A percentile compares a stretch with the other conserved stretches of the same genome.
These are phyloP conservation scores for Gavia stellata DNA, from an alignment of 2,113 vertebrate species.

Conservation along the genomic window DNA sequence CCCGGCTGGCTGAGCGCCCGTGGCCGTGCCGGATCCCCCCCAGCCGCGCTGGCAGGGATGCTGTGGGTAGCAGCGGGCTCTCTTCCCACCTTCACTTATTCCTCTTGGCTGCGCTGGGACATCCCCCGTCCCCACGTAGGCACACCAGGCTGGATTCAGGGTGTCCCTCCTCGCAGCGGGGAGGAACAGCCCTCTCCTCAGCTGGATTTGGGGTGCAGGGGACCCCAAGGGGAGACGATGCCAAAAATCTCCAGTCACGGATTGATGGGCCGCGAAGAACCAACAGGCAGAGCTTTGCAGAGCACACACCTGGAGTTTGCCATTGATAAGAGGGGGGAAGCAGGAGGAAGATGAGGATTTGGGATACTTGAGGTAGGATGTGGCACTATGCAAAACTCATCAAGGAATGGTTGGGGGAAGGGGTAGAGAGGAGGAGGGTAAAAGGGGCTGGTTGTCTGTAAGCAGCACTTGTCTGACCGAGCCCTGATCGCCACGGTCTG, in stretches of 20 bases:
- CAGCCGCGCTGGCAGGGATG: neutral
- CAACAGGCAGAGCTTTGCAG: neutral
- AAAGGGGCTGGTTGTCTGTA: neutral
- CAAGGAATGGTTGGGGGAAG: neutral
- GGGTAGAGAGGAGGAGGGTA: neutral
- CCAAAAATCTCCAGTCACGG: neutral
- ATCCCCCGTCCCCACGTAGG: neutral
- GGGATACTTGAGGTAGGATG: neutral
- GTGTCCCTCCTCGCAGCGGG: neutral
- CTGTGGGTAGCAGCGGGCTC: neutral
- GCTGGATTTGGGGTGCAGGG: neutral
- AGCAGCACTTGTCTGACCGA: neutral
- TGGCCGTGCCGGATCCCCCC: neutral
- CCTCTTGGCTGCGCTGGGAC: neutral
- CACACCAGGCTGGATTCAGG: neutral
- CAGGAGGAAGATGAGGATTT: neutral
- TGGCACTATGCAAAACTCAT: neutral
- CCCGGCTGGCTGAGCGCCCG: neutral
- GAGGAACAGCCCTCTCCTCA: neutral
- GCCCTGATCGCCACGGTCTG: rapidly evolving
- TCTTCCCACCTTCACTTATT: neutral
- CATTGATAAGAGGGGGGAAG: too few relatives aligned
- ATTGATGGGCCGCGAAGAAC: neutral
- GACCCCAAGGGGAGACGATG: neutral
- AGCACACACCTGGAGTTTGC: neutral